Conservation (phyloP, 2,888 invertebrate genomes). For the Busseola fusca region DNA sequence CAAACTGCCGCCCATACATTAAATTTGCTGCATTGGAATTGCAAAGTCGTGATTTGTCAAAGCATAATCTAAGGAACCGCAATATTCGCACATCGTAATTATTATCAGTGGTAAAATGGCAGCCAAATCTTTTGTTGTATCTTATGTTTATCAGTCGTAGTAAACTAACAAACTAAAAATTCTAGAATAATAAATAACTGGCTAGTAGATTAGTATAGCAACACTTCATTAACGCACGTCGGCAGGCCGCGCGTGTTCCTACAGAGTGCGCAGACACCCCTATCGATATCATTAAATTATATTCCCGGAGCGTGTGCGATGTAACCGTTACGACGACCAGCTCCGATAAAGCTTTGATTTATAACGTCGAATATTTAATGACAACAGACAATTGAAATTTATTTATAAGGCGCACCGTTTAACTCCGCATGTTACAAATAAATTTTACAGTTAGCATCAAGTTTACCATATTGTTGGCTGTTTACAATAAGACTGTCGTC, state of each 20-base stretch:
- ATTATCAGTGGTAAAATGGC: constrained; percentile 87
- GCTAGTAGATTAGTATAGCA: constrained; percentile 50
- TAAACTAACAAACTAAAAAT: constrained; percentile 3
- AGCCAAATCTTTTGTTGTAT: constrained; percentile 78
- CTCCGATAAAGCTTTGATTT: constrained; percentile 87
- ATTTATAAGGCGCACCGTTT: constrained; percentile 84
- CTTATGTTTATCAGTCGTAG: constrained; percentile 30
- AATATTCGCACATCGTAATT: constrained; percentile 89
- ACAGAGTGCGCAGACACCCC: constrained; percentile 66
- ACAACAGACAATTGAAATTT: constrained; percentile 88
- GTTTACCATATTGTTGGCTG: constrained; percentile 79
- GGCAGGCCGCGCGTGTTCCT: constrained; percentile 57
- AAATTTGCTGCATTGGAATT: constrained; percentile 89
- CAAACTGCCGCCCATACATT: constrained; percentile 89
- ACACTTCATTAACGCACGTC: constrained; percentile 61
- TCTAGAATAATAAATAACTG: constrained; percentile 28
- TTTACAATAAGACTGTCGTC: constrained; percentile 76
- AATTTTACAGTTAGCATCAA: constrained; percentile 82
- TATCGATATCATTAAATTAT: constrained; percentile 85
- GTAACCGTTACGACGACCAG: constrained; percentile 80
- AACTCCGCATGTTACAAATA: constrained; percentile 80
- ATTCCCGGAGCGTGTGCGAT: constrained; percentile 79
- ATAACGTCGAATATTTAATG: constrained; percentile 86
- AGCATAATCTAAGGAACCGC: constrained; percentile 88
- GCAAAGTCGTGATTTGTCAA: constrained; percentile 90